phyloP scores from a whole-genome alignment of 2,113 vertebrate genomes.

The Carassius gibelio region DNA sequence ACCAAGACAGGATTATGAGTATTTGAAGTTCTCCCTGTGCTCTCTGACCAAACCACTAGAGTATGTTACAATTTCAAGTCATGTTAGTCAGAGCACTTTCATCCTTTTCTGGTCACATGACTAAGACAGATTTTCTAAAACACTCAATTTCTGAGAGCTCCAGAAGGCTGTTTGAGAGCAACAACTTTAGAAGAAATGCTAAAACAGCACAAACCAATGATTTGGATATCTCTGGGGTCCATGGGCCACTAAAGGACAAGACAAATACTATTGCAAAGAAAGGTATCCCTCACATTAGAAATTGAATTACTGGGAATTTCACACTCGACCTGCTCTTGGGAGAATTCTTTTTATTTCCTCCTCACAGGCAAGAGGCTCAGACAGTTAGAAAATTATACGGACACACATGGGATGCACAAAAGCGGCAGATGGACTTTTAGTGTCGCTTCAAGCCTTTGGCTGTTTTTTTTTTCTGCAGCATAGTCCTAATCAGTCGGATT shows the following conservation, averaged over 20 bases:
- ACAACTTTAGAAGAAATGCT: conserved; percentile 8
- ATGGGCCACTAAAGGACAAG: conserved; percentile 42
- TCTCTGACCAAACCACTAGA: conserved; percentile 11
- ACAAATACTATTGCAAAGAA: conserved; percentile 37
- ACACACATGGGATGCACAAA: conserved; percentile 10
- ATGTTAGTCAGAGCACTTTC: neutral
- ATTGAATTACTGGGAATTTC: conserved; percentile 68
- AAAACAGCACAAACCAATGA: neutral
- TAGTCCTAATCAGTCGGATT: conserved; percentile 21
- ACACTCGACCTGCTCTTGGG: conserved; percentile 67
- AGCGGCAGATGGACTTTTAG: conserved; percentile 42
- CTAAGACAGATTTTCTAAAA: conserved; percentile 5
- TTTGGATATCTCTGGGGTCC: conserved; percentile 1
- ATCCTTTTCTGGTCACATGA: conserved; percentile 5
- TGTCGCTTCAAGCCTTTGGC: conserved; percentile 34
- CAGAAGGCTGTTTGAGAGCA: neutral
- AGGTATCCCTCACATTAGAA: conserved; percentile 65
- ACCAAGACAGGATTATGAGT: conserved; percentile 12
- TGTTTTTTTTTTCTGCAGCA: neutral
- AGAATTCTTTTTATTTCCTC: conserved; percentile 43
- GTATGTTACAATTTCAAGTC: conserved; percentile 5
- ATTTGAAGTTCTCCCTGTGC: conserved; percentile 11
- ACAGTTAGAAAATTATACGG: conserved; percentile 31
- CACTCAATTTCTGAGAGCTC: neutral
- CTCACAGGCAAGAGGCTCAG: conserved; percentile 11